Evolutionary conservation across 2,113 vertebrate species (phyloP), one percentile per base, ranked within the genome.

Genomic region (Sander vitreus): DNA sequence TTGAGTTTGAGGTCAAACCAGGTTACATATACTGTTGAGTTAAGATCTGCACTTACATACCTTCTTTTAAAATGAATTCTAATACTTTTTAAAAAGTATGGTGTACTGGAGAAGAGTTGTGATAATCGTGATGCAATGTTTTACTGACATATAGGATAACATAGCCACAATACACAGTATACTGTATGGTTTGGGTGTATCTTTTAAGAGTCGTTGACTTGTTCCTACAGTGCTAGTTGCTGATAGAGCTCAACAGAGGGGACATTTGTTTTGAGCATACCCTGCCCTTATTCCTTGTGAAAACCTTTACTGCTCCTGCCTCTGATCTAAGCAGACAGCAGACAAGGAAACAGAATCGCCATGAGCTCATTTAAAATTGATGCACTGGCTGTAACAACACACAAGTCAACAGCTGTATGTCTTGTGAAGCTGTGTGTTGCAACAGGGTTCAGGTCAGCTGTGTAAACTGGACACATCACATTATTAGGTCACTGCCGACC

Each of bases 351-450:
- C 73, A 78, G 13, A 53, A 0, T 81, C 48, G 1, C 67, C 70
- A 21, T 33, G 67, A 62, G 55, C 36, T 76, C 71, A 76, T 85
- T 54, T 50, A 77, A 70, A 77, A 80, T 83, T 0, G 5, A 70
- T 62, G 19, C 1, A 0, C 21, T 36, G 60, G 21, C 66, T 82
- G 79, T 69, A 79, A 60, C 47, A 65, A 70, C 62, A 69, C 2
- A 50, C 3, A 51, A 7, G 23, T 50, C 55, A 10, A 25, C 54
- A 55, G 55, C 45, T n/a, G 2, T 2, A 48, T 9, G 9, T 21
- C 50, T 23, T 21, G 16, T 30, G 63, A 48, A 50, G 11, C 54
- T 59, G 13, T 53, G 21, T 33, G 55, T 64, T 73, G 33, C 39
- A 67, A 30, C 43, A 5, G n/a, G 50, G 5, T 33, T 76, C 23